Evolutionary conservation across 2,888 invertebrate species (phyloP).

Genomic region (Doris montereyensis): DNA sequence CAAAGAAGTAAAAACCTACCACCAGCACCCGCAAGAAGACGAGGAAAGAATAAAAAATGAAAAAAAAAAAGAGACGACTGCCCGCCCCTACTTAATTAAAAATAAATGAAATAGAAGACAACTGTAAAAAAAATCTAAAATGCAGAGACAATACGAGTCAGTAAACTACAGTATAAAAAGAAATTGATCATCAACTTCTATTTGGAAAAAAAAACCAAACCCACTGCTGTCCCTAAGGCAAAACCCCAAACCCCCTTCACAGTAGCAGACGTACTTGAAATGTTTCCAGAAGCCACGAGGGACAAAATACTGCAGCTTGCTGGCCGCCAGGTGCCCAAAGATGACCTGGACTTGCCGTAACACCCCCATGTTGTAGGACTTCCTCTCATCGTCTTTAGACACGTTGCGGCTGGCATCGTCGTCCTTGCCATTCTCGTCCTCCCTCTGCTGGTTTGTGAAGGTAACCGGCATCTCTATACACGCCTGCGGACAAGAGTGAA

Average conservation of each 20-base stretch:
- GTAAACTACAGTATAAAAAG: background rate
- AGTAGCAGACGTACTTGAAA: constrained; percentile 82
- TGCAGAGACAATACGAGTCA: no score
- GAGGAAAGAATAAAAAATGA: no score
- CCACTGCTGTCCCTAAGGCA: no score
- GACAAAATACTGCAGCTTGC: constrained; percentile 96
- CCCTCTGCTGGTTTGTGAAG: background rate
- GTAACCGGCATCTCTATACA: background rate
- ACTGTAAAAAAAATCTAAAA: no score
- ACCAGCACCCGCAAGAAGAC: no score
- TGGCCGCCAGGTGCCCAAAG: constrained; percentile 96
- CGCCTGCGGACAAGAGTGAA: no score
- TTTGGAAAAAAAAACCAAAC: background rate
- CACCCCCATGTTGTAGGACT: constrained; percentile 92
- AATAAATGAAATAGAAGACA: no score
- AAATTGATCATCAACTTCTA: background rate
- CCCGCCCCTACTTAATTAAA: no score
- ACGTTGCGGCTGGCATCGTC: constrained; percentile 86
- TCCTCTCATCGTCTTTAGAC: constrained; percentile 74
- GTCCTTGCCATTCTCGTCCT: constrained; percentile 77
- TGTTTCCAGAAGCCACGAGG: constrained; percentile 98
- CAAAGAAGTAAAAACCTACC: no score
- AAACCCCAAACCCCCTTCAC: no score
- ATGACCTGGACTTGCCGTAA: constrained; percentile 97
- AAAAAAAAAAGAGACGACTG: no score